These are phyloP conservation scores for Mormyrus proboscirostris DNA, from an alignment of 2,797 vertebrate genomes.

Conservation along the genomic window DNA sequence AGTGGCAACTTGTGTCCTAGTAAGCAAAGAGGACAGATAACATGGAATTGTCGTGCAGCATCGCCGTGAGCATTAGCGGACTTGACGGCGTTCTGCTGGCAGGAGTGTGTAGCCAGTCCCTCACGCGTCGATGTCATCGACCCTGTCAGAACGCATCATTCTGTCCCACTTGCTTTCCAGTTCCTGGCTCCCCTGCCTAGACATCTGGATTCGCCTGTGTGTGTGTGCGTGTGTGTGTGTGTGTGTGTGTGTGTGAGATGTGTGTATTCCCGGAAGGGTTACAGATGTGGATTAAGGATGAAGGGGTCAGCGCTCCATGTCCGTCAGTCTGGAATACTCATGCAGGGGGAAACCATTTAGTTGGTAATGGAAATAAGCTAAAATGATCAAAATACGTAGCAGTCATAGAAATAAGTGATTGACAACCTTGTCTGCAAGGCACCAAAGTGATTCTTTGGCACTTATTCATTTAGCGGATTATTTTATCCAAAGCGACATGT, in stretches of 20 bases:
- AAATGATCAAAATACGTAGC: neutral
- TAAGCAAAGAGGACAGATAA: neutral
- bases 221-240: neutral
- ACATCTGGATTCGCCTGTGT: neutral
- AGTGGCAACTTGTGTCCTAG: neutral
- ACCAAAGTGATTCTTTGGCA: neutral
- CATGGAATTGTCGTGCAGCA: neutral
- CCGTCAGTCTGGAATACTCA: neutral
- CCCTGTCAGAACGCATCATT: neutral
- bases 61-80: neutral
- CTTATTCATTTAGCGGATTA: neutral
- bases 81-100: neutral
- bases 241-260: neutral
- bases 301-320: neutral
- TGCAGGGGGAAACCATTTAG: neutral
- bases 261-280: neutral
- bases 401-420: neutral
- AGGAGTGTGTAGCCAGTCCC: neutral
- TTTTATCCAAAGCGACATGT: neutral
- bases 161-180: neutral
- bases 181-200: neutral
- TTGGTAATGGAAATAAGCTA: neutral
- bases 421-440: neutral
- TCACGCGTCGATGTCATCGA: slow-evolving; percentile 8
- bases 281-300: neutral